A percentile compares a stretch with the other conserved stretches of the same genome.
Conservation (phyloP, 2,113 vertebrate genomes). For the Bos javanicus region DNA sequence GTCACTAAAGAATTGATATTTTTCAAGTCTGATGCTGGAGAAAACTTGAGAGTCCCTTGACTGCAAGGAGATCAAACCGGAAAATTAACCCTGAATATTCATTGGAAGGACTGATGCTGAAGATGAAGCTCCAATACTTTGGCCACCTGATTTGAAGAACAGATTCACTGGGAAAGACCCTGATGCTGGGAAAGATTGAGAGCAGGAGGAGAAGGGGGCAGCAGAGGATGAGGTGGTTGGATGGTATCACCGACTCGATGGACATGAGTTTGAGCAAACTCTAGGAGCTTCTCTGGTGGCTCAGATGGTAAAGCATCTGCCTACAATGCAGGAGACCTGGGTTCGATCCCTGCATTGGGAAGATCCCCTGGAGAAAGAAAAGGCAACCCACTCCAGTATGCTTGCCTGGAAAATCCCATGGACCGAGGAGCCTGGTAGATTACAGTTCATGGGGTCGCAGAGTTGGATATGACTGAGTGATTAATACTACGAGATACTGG, state of each 20-base stretch:
- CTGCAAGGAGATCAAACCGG: background rate
- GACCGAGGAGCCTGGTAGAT: background rate
- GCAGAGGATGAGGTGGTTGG: background rate
- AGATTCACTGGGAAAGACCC: background rate
- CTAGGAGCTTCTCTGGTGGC: background rate
- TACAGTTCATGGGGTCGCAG: background rate
- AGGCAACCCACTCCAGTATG: background rate
- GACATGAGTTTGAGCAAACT: background rate
- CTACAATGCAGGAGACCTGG: background rate
- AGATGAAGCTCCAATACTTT: background rate
- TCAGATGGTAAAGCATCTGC: background rate
- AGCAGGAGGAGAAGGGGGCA: background rate
- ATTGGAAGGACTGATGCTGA: background rate
- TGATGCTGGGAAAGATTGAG: background rate
- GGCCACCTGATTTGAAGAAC: background rate
- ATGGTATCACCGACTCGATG: background rate
- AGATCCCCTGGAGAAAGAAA: background rate
- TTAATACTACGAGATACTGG: background rate
- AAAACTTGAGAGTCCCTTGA: background rate
- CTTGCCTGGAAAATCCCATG: background rate
- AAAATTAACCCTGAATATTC: background rate
- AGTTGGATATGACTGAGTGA: rapidly evolving
- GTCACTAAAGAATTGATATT: background rate
- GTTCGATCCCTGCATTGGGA: background rate
- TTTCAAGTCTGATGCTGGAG: background rate